Percentiles rank a stretch among this genome's conserved stretches.
Conservation (phyloP, 2,797 vertebrate genomes). For the Melanotaenia nigrans region DNA sequence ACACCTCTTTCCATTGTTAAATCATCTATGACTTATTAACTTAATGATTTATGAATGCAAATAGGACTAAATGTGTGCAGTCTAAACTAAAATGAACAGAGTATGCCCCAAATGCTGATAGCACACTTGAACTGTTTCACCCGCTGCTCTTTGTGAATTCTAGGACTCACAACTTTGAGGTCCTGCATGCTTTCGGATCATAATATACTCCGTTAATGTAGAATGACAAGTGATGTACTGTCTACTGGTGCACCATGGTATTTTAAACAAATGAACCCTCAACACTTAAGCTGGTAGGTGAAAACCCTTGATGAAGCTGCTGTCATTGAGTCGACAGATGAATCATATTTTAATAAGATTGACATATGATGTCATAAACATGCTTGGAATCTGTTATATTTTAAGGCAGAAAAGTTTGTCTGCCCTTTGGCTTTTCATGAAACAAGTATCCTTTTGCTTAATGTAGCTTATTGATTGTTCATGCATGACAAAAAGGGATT, state of each 20-base stretch:
- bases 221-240: not conserved
- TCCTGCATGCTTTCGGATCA: not conserved
- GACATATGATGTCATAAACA: conserved; percentile 12
- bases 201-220: not conserved
- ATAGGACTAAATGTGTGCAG: not conserved
- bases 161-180: not conserved
- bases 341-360: conserved; percentile 13
- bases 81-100: not conserved
- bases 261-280: conserved; percentile 1
- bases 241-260: not conserved
- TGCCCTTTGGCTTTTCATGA: not conserved
- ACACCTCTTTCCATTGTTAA: conserved; percentile 10
- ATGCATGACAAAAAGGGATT: not conserved
- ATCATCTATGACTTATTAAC: not conserved
- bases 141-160: not conserved
- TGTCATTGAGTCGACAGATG: not conserved
- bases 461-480: not conserved
- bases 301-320: not conserved
- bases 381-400: not conserved
- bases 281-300: not conserved
- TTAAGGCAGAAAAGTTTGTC: not conserved
- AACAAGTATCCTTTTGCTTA: not conserved
- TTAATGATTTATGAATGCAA: conserved; percentile 9
- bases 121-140: not conserved
- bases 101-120: not conserved